Base-by-base conservation (phyloP, 2,888 invertebrate genomes). In the Agapostemon virescens region DNA sequence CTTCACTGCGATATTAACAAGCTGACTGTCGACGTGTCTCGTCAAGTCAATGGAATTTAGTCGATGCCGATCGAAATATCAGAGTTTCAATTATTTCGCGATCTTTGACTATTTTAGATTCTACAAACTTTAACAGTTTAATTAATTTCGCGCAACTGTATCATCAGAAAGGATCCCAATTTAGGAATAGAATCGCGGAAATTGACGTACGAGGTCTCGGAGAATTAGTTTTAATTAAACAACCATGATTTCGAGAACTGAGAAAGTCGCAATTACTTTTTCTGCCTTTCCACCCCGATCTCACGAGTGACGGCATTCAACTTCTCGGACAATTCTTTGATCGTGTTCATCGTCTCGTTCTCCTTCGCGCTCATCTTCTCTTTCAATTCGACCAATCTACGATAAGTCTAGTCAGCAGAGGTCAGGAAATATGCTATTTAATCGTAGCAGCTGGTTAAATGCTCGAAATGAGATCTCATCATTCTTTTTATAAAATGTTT, bases 361-460 rank as follows among this genome's bases (percentile, higher is more conserved):
- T 91, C 89, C 55, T 89, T 91, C 13, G 5, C 42, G 42, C n/a
- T 79, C 55, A 90, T 77, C 66, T 87, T 86, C 68, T 89, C 88
- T 74, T 87, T 90, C 74, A 91, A 70, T 64, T 90, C 90, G 72
- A 75, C 45, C 38, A 90, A 66, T 77, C 91, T 91, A 76, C 72
- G 83, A 30, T 68, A 70, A 20, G 20, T 45, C n/a, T 68, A 64
- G 45, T 75, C 36, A 81, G 67, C 64, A 55, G 36, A 55, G 42
- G 38, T 13, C 33, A 13, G 36, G 64, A 38, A 40, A 66, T 11
- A 26, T 49, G 49, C 9, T n/a, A 49, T 49, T 49, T 49, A 9
- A 7, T 33, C 20, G 61, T 45, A 72, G 15, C 13, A 36, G 36
- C 63, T 36, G n/a, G 36, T 63, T 63, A 36, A 63, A n/a, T 63